Percentiles rank a stretch among this genome's conserved stretches.
Evolutionary conservation across 2,113 vertebrate species (phyloP).

Genomic region (Amazona vittata): DNA sequence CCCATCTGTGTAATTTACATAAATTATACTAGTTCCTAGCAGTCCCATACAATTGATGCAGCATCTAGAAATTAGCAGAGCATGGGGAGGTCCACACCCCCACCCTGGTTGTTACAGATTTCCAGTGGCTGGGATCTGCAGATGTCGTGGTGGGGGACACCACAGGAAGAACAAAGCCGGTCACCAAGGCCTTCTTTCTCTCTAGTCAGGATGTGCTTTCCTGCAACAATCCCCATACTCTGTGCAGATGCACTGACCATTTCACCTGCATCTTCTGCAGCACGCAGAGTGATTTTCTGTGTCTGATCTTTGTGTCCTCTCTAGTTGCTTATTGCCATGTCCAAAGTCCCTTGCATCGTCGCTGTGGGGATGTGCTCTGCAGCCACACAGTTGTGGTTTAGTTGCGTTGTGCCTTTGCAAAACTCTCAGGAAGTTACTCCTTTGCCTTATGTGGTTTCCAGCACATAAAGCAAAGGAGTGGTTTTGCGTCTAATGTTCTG

Average conservation of each 20-base stretch:
- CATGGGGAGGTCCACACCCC: not conserved
- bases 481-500: not conserved
- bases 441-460: not conserved
- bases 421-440: not conserved
- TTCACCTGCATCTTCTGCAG: not conserved
- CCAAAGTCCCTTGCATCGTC: not conserved
- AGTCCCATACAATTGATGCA: constrained; percentile 45
- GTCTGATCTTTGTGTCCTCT: not conserved
- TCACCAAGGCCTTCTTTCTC: not conserved
- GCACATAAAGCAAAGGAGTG: not conserved
- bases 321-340: not conserved
- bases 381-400: fast-evolving
- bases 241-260: not conserved
- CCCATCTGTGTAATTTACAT: constrained; percentile 72
- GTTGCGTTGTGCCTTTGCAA: not conserved
- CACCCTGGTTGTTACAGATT: not conserved
- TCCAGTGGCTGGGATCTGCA: not conserved
- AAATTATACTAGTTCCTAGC: constrained; percentile 66
- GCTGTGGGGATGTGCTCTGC: not conserved
- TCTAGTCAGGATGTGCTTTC: not conserved
- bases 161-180: not conserved
- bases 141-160: not conserved
- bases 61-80: constrained; percentile 48
- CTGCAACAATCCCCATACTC: not conserved
- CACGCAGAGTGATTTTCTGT: not conserved